Conservation (phyloP, 2,888 invertebrate species). For the Ligdia adustata region DNA sequence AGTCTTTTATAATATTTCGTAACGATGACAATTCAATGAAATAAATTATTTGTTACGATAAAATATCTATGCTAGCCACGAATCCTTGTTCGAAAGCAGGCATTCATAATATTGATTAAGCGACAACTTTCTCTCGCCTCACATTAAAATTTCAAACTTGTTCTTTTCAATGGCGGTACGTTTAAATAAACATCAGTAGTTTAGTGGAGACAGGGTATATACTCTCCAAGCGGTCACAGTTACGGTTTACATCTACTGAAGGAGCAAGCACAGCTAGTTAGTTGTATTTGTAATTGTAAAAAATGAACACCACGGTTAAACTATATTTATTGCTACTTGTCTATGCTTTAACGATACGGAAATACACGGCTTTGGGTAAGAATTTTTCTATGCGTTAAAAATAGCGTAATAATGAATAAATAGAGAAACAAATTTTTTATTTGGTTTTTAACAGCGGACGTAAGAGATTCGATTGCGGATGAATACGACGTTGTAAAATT, state of each 20-base stretch:
- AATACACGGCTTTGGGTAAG: slow-evolving; percentile 47
- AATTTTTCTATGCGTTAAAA: slow-evolving; percentile 4
- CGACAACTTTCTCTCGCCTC: slow-evolving; percentile 69
- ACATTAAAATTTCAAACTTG: slow-evolving; percentile 81
- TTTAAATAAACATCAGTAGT: slow-evolving; percentile 65
- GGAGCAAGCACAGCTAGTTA: slow-evolving; percentile 53
- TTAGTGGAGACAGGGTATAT: slow-evolving; percentile 70
- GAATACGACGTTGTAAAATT: slow-evolving; percentile 62
- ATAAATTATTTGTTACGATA: slow-evolving; percentile 22
- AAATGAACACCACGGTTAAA: slow-evolving; percentile 42
- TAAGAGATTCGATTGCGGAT: slow-evolving; percentile 37
- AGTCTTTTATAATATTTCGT: too few relatives aligned
- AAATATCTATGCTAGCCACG: slow-evolving; percentile 47
- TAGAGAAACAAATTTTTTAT: slow-evolving; percentile 2
- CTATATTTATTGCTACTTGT: slow-evolving; percentile 41
- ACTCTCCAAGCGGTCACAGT: slow-evolving; percentile 62
- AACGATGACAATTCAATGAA: slow-evolving; percentile 5
- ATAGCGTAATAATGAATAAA: neutral
- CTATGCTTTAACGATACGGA: slow-evolving; percentile 31
- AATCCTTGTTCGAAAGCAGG: slow-evolving; percentile 59
- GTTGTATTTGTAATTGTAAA: slow-evolving; percentile 32
- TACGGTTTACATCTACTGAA: slow-evolving; percentile 66
- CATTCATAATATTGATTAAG: slow-evolving; percentile 55
- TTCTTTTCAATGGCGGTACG: slow-evolving; percentile 63
- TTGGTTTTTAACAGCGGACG: slow-evolving; percentile 37